Evolutionary conservation across 1,140 invertebrate genomes (phyloP).

Genomic region (Nasonia vitripennis): DNA sequence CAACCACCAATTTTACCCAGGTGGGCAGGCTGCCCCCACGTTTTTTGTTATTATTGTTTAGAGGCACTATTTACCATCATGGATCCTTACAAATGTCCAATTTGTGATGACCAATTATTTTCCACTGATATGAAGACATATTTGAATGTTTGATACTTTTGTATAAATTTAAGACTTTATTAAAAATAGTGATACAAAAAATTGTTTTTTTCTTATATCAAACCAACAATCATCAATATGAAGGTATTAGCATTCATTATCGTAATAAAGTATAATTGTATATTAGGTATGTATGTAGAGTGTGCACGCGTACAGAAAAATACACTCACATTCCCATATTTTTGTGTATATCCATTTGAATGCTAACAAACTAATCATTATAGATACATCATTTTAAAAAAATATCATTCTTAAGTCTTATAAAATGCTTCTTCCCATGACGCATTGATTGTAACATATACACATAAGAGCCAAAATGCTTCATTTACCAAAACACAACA

Average conservation of each 20-base stretch:
- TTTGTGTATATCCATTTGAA: constrained; percentile 46
- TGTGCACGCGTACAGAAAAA: constrained; percentile 49
- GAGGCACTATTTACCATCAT: constrained; percentile 66
- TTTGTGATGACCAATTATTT: constrained; percentile 60
- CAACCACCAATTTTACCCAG: constrained; percentile 68
- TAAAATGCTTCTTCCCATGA: constrained; percentile 62
- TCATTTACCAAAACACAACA: background rate
- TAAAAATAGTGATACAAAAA: constrained; percentile 56
- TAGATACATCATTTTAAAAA: constrained; percentile 63
- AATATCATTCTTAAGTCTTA: constrained; percentile 71
- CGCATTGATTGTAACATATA: constrained; percentile 32
- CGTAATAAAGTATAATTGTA: constrained; percentile 47
- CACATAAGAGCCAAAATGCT: constrained; percentile 43
- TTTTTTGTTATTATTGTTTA: constrained; percentile 73
- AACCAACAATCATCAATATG: constrained; percentile 52
- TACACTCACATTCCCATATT: constrained; percentile 48
- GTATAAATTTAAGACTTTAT: constrained; percentile 54
- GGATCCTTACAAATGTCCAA: constrained; percentile 63
- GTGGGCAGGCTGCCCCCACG: constrained; percentile 69
- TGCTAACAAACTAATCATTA: constrained; percentile 37
- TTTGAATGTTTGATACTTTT: constrained; percentile 49
- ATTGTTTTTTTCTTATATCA: constrained; percentile 50
- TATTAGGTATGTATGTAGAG: constrained; percentile 47
- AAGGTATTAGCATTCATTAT: constrained; percentile 52
- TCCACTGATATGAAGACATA: constrained; percentile 59